Base-by-base conservation (phyloP, 2,113 vertebrate genomes). In the Piaya cayana region DNA sequence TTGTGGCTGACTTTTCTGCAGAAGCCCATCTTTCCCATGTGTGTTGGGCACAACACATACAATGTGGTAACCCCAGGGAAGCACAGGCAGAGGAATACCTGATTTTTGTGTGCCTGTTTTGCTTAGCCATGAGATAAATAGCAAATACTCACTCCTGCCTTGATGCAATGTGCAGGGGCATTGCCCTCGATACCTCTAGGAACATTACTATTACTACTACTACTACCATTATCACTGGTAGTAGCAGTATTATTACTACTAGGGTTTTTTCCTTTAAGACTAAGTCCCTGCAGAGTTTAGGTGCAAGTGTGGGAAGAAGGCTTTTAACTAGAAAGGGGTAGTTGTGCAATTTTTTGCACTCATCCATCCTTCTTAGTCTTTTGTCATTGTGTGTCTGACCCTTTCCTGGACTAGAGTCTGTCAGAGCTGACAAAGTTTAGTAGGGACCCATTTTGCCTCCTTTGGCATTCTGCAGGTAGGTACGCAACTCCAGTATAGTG, bases 401-500 rank as follows among this genome's bases (percentile, higher is more conserved):
- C 16, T 68, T 78, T 62, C 25, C 20, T 69, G 26, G 34, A 65
- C 9, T 36, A 80, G 53, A 81, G 23, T 47, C 39, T 30, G 13
- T 58, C 34, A 74, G 45, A 82, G 32, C 36, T 34, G 75, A 30
- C 7, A 30, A 55, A 45, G 22, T 45, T 84, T 82, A 42, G 25
- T 59, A 85, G 20, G 21, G 36, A 7, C 22, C 5, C 2, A 7
- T 74, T 76, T 88, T 12, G 6, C 25, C 25, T 62, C 67, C 13
- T 26, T 45, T 1, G 4, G 2, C 5, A 0, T 49, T 8, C 19
- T 82, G 11, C 17, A 2, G 7, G 3, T 29, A 78, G 21, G 14
- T 67, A 86, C 32, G 37, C 76, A 75, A 0, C 8, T 68, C 15
- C 30, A 29, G 5, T n/a, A 26, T 68, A 60, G 16, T 15, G 8